A percentile compares a stretch with the other conserved stretches of the same genome.
Conservation (phyloP, 1,140 invertebrate species). For the Dryas iulia region DNA sequence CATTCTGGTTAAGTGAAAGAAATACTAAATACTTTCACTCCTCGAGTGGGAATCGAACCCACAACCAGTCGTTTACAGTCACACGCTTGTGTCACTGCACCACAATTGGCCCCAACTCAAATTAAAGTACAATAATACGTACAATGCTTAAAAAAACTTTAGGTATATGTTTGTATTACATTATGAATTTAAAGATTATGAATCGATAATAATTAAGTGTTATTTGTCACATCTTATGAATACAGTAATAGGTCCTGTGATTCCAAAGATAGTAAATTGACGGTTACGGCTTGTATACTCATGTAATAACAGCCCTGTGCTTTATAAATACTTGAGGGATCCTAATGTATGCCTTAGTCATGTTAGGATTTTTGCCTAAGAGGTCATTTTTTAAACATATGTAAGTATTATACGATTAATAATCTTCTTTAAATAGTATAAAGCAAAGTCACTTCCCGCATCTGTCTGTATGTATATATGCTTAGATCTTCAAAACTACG, state of each 20-base stretch:
- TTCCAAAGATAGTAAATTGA: conserved; percentile 13
- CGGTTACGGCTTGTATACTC: conserved; percentile 15
- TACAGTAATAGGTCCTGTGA: conserved; percentile 1
- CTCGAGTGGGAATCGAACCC: too few species aligned
- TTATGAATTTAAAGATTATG: neutral
- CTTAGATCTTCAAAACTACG: too few species aligned
- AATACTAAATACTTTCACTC: too few species aligned
- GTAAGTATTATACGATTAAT: neutral
- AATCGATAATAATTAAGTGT: conserved; percentile 2
- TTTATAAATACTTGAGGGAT: conserved; percentile 31
- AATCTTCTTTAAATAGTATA: too few species aligned
- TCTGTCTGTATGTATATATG: too few species aligned
- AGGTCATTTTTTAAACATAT: neutral
- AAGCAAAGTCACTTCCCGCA: too few species aligned
- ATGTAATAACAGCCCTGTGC: conserved; percentile 26
- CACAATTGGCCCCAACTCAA: too few species aligned
- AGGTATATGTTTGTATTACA: neutral
- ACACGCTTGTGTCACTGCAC: too few species aligned
- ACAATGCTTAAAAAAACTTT: neutral
- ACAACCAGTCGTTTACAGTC: too few species aligned
- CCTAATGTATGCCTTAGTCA: conserved; percentile 22
- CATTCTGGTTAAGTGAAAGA: too few species aligned
- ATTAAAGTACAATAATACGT: too few species aligned
- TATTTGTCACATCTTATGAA: conserved; percentile 1
- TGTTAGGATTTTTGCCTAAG: neutral